phyloP scores from a whole-genome alignment of 2,113 vertebrate genomes.

The Ailurus styani region DNA sequence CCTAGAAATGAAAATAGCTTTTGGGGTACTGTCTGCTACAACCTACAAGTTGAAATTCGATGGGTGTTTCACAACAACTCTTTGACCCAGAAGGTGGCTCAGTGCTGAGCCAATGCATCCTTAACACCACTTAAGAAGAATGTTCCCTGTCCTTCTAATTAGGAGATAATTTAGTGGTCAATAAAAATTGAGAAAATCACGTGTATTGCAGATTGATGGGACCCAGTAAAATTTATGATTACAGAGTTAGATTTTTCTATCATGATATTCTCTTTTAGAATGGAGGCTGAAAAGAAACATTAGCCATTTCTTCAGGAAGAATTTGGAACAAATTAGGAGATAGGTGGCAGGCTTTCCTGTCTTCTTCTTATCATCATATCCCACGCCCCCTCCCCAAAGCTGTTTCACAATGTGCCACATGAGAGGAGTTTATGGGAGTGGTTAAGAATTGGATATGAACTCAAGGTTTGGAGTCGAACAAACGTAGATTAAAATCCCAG shows the following conservation, averaged over 20 bases:
- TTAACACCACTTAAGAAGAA: neutral
- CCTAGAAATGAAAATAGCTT: neutral
- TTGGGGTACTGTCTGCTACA: neutral
- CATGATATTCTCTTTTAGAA: neutral
- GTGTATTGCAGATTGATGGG: neutral
- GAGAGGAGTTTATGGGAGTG: neutral
- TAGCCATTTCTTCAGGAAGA: neutral
- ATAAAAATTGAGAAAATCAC: neutral
- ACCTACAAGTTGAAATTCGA: neutral
- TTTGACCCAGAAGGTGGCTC: neutral
- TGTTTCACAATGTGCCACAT: neutral
- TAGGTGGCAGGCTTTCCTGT: neutral
- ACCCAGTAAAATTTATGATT: neutral
- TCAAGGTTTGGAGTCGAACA: neutral
- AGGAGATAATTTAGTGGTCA: neutral
- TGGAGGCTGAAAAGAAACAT: neutral
- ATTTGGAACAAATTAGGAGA: neutral
- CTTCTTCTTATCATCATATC: neutral
- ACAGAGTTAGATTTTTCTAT: neutral
- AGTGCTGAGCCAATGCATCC: neutral
- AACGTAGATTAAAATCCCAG: neutral
- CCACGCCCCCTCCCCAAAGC: neutral
- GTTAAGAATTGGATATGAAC: neutral
- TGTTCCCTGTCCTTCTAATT: neutral
- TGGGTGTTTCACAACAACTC: neutral